Evolutionary conservation across 2,797 vertebrate genomes (phyloP), one percentile per base, ranked within the genome.

Genomic region (Poeciliopsis gracilis): DNA sequence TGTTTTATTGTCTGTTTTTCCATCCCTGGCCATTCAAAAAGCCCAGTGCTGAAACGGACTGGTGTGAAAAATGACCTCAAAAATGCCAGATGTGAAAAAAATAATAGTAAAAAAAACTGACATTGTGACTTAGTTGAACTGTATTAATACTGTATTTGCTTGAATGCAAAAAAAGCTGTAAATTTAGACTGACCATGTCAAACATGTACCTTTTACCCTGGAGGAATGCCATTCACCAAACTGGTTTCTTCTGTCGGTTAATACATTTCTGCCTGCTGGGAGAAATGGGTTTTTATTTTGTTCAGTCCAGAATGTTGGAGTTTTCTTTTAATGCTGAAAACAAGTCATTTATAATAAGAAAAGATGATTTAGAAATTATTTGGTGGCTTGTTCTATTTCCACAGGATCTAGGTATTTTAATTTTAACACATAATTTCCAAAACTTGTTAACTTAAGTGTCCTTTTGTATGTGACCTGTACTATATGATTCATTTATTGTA

Each of bases 401-500:
- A 95, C 91, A 92, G 94, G 89, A 92, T 92, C 91, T 94, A 92
- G 91, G 89, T 87, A 87, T 93, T 91, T 92, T 93, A 89, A 91
- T 93, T 95, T 94, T 94, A 93, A 93, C 91, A 95, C 94, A 93
- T 90, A 73, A 95, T 97, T 95, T 95, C 92, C 92, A 94, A 92
- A 93, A 96, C 90, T 94, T 95, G 95, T 94, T 96, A 97, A 97
- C 95, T 96, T 96, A 96, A 97, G 97, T 97, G 97, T 98, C 97
- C 97, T 97, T 97, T 97, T 97, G 97, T 96, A 97, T 97, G 96
- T 97, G 96, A 98, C 95, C 96, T 97, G 97, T 97, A 96, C 93
- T 93, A 96, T 96, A 96, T 95, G 96, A 97, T 97, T 97, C 96
- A 97, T 97, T 98, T 97, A 59, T 30, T 99, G 98, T 98, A 98